Evolutionary conservation across 37 sponge, comb jelly and placozoan species (phyloP), one percentile per base, ranked within the genome.

Genomic region (Crambe crambe): DNA sequence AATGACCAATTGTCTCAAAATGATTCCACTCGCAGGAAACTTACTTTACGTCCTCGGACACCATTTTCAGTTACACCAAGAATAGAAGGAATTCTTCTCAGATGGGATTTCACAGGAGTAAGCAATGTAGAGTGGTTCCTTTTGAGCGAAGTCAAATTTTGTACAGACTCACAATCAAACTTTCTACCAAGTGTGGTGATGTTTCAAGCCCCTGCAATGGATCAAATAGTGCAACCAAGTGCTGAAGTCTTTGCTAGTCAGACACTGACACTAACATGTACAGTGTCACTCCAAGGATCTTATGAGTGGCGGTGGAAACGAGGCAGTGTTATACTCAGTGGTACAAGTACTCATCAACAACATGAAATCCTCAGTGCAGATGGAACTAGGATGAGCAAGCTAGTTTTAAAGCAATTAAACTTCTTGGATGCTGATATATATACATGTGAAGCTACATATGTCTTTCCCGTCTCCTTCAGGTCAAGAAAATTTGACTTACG

Each of bases 301-400:
- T 78, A 62, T 51, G 34, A 65, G 42, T 86, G 86, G 86, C 6
- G 20, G 38, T 86, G 86, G 86, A 56, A 34, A 25, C 8, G 42
- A 26, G 42, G 27, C 51, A 47, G 10, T 47, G 51, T 47, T 47
- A 47, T 47, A 6, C 6, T 47, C 51, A 47, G 12, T 47, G 12
- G 51, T 47, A 47, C 51, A 47, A 47, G n/a, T n/a, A n/a, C n/a
- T n/a, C n/a, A n/a, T n/a, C n/a, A n/a, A n/a, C n/a, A n/a, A n/a
- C n/a, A n/a, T n/a, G n/a, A n/a, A n/a, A 12, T 47, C 12, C 51
- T 47, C 10, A 47, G 51, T 47, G 51, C 51, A 47, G 51, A 47
- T 47, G 51, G 51, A 47, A 47, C 51, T 12, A 47, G 51, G 51
- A 47, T 12, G 10, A 47, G 51, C 51, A 47, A 15, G 12, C 51